phyloP scores from a whole-genome alignment of 2,888 invertebrate species.

The Pollenia griseotomentosa region DNA sequence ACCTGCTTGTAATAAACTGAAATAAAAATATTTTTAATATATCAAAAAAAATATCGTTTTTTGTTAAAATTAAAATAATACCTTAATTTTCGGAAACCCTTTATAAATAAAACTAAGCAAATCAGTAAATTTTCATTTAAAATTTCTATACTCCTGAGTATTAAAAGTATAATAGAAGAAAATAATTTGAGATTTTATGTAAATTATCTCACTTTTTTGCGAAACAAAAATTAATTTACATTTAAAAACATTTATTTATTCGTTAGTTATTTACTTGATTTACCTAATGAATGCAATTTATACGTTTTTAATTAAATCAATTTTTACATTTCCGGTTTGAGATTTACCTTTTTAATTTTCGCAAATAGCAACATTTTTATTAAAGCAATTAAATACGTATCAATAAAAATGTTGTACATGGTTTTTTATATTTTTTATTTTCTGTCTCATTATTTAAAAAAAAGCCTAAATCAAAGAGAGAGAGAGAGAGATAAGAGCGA shows the following conservation, averaged over 20 bases:
- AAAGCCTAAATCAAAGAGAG: no score
- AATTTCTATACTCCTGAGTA: neutral
- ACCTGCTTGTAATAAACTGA: no score
- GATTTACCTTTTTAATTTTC: conserved; percentile 24
- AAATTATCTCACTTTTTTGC: conserved; percentile 4
- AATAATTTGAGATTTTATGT: neutral
- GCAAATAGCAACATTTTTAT: conserved; percentile 32
- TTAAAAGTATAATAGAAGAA: neutral
- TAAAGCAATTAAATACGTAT: conserved; percentile 24
- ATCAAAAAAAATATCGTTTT: no score
- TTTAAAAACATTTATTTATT: conserved; percentile 7
- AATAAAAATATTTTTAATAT: no score
- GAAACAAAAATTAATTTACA: neutral
- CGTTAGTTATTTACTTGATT: conserved; percentile 47
- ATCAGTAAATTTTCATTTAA: neutral
- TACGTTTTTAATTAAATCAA: conserved; percentile 53
- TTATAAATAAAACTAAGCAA: neutral
- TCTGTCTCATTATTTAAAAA: no score
- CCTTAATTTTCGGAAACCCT: neutral
- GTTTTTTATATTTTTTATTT: conserved; percentile 1
- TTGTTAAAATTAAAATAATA: no score
- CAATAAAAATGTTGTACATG: neutral
- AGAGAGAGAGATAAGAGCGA: no score
- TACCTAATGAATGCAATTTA: conserved; percentile 31
- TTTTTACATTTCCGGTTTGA: neutral